Evolutionary conservation across 2,797 vertebrate species (phyloP).

Genomic region (Carduelis carduelis): DNA sequence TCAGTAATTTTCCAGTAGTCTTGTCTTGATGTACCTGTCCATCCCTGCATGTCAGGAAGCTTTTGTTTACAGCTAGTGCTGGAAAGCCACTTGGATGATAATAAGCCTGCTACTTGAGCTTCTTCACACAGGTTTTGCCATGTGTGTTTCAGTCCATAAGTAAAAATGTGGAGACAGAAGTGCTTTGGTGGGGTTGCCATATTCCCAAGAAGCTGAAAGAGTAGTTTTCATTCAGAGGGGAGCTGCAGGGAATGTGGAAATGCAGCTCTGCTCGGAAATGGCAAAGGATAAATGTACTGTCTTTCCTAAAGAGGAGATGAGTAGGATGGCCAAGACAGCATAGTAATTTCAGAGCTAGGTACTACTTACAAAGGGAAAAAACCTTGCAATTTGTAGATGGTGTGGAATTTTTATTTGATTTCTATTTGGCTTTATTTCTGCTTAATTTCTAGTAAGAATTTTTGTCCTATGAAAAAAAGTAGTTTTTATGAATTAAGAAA

Average conservation of each 20-base stretch:
- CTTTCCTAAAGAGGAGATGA: background rate
- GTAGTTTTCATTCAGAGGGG: background rate
- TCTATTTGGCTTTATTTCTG: background rate
- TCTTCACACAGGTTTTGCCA: background rate
- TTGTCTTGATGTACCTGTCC: background rate
- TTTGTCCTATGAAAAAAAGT: background rate
- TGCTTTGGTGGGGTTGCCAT: background rate
- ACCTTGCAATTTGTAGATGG: accelerated
- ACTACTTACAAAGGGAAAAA: background rate
- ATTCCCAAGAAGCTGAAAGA: background rate
- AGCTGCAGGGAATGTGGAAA: background rate
- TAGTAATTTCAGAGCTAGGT: background rate
- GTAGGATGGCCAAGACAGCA: background rate
- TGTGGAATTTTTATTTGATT: background rate
- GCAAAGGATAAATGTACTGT: background rate
- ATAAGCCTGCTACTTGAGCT: background rate
- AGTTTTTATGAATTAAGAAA: background rate
- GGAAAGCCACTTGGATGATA: background rate
- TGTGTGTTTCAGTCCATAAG: background rate
- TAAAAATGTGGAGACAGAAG: background rate
- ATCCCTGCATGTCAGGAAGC: background rate
- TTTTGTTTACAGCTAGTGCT: background rate
- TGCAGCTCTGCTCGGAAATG: background rate
- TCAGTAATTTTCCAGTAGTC: background rate
- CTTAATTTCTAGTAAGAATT: background rate